Base-by-base conservation (phyloP, 2,797 vertebrate species). In the Myotis pilosus region DNA sequence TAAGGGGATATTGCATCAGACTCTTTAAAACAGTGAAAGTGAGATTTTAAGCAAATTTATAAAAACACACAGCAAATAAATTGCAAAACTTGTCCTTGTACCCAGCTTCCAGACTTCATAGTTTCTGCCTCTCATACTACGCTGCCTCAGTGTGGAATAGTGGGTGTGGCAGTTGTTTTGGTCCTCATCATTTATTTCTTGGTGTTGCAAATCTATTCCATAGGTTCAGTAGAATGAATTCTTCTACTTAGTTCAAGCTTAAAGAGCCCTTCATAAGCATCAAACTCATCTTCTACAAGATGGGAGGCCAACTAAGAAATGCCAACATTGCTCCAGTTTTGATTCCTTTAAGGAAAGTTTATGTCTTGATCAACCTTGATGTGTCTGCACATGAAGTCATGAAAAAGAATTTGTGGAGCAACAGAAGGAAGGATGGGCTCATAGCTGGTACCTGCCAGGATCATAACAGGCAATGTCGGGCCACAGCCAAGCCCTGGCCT, bases 21-120 rank as follows among this genome's bases (percentile, higher is more conserved):
- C 0, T 80, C 23, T 81, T 76, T 38, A 8, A 85, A 90, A 62
- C 10, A 28, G 75, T 36, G 20, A 57, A 68, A 79, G 2, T 28
- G 25, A 51, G 19, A 91, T 47, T 62, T 79, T 84, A 86, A 91
- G 19, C n/a, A 95, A 41, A 92, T 89, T 33, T 72, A 78, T 79
- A 51, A 88, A 89, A 75, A 38, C 3, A 22, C 6, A 64, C 6
- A 76, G 17, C 28, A 87, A 86, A 69, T 80, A 44, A 62, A 74
- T 20, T 36, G 5, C 74, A 8, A 41, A 79, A 72, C 2, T 44
- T 53, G 6, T 16, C 87, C 25, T 72, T n/a, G 7, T 5, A 55
- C 6, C 9, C 20, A 28, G 16, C 2, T 33, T 74, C 41, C 7
- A 25, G 28, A 22, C 38, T 28, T 91, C 15, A 19, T 5, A 22